A percentile compares a stretch with the other conserved stretches of the same genome.
phyloP scores from a whole-genome alignment of 2,797 vertebrate genomes.

The Notolepis coatsorum region DNA sequence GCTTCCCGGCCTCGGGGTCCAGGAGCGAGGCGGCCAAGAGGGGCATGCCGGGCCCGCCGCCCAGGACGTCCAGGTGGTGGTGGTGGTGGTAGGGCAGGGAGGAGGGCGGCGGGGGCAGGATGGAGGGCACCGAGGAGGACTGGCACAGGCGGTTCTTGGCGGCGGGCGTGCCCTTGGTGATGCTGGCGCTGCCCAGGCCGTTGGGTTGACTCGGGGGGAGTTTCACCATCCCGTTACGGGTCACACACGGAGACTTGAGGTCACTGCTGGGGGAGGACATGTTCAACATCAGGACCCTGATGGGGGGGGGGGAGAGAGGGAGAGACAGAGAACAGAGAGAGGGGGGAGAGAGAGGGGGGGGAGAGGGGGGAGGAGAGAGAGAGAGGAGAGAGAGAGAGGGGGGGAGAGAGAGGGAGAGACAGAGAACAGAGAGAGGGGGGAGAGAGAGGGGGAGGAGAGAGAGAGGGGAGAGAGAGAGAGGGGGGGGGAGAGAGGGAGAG shows the following conservation, averaged over 20 bases:
- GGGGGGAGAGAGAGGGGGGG: too few relatives aligned
- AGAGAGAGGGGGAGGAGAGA: too few relatives aligned
- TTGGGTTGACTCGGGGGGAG: slow-evolving; percentile 92
- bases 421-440: neutral
- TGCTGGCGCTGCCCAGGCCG: slow-evolving; percentile 94
- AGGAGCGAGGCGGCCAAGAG: slow-evolving; percentile 86
- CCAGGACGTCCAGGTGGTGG: slow-evolving; percentile 83
- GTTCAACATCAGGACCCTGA: slow-evolving; percentile 89
- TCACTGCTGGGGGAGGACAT: slow-evolving; percentile 95
- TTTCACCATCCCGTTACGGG: slow-evolving; percentile 96
- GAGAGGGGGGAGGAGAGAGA: neutral
- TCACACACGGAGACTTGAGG: slow-evolving; percentile 96
- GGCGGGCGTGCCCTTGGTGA: slow-evolving; percentile 98
- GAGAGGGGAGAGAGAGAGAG: too few relatives aligned
- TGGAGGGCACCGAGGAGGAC: slow-evolving; percentile 92
- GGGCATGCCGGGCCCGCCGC: slow-evolving; percentile 61
- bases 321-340: neutral
- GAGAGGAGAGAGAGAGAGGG: neutral
- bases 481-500: neutral
- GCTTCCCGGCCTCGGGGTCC: slow-evolving; percentile 79
- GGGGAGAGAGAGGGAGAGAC: too few relatives aligned
- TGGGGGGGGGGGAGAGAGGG: neutral
- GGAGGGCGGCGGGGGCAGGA: slow-evolving; percentile 84
- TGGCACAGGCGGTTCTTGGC: slow-evolving; percentile 98
- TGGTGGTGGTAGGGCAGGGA: slow-evolving; percentile 83